Evolutionary conservation across 2,113 vertebrate species (phyloP), one percentile per base, ranked within the genome.

Genomic region (Nothobranchius kuhntae): DNA sequence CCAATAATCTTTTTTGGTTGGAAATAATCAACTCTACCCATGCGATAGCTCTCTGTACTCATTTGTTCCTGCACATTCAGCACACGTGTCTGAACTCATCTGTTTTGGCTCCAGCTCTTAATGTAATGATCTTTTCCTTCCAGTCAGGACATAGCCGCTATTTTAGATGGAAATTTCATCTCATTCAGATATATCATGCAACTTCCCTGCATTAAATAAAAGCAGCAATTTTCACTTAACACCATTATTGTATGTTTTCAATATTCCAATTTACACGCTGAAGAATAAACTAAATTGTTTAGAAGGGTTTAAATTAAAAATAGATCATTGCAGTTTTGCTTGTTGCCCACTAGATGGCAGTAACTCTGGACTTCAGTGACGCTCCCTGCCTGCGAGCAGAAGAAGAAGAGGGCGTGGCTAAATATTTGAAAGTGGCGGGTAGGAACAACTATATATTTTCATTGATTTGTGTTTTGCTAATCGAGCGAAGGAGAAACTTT

Each of bases 371-470:
- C 11, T 12, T 7, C 3, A 13, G n/a, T 6, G 12, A 57, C 6
- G 24, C 40, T 30, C 3, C 11, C 30, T 47, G 4, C 53, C 56
- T 0, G 30, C 0, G 0, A 71, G 86, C 77, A 77, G 85, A 87
- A 88, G 81, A 40, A 42, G 1, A 45, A 45, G 0, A 4, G 61
- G 90, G 89, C 1, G 91, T 90, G 74, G 80, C 76, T 64, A 0
- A 0, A 2, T 3, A 77, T 93, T 93, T 93, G 87, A 93, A 93
- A 92, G 83, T 92, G 87, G 93, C 92, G 92, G 87, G 90, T 72
- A 59, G 64, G 0, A 17, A 66, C 35, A 45, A 42, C 42, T 10
- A 10, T 45, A 71, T n/a, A 14, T 65, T 0, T 17, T 40, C 13
- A 13, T 48, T 6, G 38, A 8, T 5, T 40, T 40, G 38, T 7